Conservation (phyloP, 2,888 invertebrate species). For the Geophilus truncorum region DNA sequence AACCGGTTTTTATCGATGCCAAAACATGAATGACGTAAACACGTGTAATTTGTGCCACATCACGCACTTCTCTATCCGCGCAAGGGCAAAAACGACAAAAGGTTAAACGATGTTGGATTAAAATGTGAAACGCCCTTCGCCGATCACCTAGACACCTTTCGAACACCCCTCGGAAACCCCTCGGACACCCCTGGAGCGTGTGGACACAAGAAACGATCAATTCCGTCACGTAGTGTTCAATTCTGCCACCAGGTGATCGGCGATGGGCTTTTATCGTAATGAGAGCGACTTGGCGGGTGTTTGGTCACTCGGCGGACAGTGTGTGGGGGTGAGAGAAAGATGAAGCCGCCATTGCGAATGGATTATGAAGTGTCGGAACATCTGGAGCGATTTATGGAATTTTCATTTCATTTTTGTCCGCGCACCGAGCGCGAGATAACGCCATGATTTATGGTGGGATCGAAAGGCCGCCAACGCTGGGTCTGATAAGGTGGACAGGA, state of each 20-base stretch:
- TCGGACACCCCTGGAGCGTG: too few species aligned
- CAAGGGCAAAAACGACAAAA: background rate
- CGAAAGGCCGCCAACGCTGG: conserved; percentile 32
- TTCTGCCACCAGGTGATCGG: background rate
- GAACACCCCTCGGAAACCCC: too few species aligned
- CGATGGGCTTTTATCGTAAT: background rate
- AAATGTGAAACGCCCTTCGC: background rate
- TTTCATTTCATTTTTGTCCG: conserved; percentile 35
- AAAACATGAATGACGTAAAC: background rate
- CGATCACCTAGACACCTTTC: background rate
- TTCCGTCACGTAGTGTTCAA: too few species aligned
- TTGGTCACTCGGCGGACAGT: background rate
- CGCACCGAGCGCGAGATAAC: conserved; percentile 28
- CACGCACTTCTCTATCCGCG: background rate
- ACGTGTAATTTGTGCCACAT: background rate
- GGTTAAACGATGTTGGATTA: background rate
- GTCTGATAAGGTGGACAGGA: background rate
- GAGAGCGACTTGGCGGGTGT: background rate
- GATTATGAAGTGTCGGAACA: conserved; percentile 35
- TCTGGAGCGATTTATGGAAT: conserved; percentile 35
- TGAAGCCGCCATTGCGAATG: conserved; percentile 31
- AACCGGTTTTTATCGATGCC: background rate
- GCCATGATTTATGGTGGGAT: conserved; percentile 32
- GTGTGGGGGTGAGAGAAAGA: background rate
- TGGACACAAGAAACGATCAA: too few species aligned